These are phyloP conservation scores for Helicoverpa zea DNA, from an alignment of 1,140 invertebrate species.

Conservation along the genomic window DNA sequence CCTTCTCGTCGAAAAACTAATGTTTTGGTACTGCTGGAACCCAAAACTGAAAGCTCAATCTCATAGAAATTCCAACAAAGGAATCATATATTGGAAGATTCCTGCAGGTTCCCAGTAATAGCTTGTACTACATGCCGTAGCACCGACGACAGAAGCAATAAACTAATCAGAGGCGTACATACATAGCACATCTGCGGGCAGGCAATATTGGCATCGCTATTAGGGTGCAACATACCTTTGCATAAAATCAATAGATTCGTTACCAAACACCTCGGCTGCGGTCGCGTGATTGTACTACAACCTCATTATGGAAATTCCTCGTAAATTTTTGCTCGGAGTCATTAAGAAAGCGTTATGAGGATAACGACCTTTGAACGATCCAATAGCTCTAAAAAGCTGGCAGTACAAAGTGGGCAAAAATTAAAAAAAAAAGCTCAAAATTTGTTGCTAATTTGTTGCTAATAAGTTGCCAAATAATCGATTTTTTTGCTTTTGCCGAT, in stretches of 20 bases:
- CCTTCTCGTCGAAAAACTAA: neutral
- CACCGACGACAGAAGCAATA: constrained; percentile 16
- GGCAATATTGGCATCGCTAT: constrained; percentile 51
- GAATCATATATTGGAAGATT: neutral
- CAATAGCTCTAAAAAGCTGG: too few species aligned
- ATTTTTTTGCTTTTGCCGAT: too few species aligned
- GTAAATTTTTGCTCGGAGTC: constrained; percentile 20
- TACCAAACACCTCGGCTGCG: constrained; percentile 54
- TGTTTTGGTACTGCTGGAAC: too few species aligned
- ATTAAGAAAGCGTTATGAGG: constrained; percentile 24
- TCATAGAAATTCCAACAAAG: too few species aligned
- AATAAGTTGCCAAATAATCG: too few species aligned
- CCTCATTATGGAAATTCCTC: constrained; percentile 16
- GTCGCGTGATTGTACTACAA: neutral
- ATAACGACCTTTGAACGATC: constrained; percentile 24
- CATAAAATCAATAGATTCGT: constrained; percentile 64
- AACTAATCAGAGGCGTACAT: constrained; percentile 18
- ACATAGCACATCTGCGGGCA: constrained; percentile 11
- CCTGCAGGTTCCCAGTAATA: neutral
- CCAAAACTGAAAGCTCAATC: too few species aligned
- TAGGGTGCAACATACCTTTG: constrained; percentile 56
- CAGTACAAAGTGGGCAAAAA: too few species aligned
- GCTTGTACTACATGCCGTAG: neutral
- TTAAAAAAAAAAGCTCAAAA: too few species aligned
- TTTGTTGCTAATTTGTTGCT: too few species aligned